Base-by-base conservation (phyloP, 2,113 vertebrate genomes). In the Amia ocellicauda region DNA sequence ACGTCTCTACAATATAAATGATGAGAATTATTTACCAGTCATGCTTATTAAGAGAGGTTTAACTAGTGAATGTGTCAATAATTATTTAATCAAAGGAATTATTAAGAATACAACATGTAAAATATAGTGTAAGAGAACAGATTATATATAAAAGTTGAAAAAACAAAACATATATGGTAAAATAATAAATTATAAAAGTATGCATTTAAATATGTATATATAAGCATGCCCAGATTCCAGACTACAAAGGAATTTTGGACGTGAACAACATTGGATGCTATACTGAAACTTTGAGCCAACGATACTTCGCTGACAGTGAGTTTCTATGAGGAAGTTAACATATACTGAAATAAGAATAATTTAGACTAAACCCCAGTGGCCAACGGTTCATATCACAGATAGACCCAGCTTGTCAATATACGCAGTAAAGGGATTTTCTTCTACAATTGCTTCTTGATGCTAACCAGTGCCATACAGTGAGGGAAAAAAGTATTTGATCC, bases 1-100 rank as follows among this genome's bases (percentile, higher is more conserved):
- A 75, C 74, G 74, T 57, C 65, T 79, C 70, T 64, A 28, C 26
- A 31, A 28, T 45, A 68, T 71, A 78, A 67, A 68, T 58, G 62
- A 36, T 11, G 11, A 7, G 5, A 7, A 36, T 36, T 36, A 36
- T 36, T 36, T 36, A 36, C 5, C 31, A 2, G 31, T 11, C 31
- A 36, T 36, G 31, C 31, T 36, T 36, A 36, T 36, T 36, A 36
- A 7, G 31, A 36, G 31, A 5, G 11, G 5, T 36, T 36, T 36
- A 36, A 36, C 31, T 36, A 36, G 31, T 36, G 31, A 5, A n/a
- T n/a, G n/a, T n/a, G n/a, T n/a, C n/a, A n/a, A n/a, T n/a, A n/a
- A n/a, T n/a, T n/a, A n/a, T n/a, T n/a, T n/a, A n/a, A n/a, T n/a
- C n/a, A n/a, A n/a, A n/a, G n/a, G n/a, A n/a, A n/a, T n/a, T n/a